Base-by-base conservation (phyloP, 1,140 invertebrate species). In the Aphaenogaster floridana region DNA sequence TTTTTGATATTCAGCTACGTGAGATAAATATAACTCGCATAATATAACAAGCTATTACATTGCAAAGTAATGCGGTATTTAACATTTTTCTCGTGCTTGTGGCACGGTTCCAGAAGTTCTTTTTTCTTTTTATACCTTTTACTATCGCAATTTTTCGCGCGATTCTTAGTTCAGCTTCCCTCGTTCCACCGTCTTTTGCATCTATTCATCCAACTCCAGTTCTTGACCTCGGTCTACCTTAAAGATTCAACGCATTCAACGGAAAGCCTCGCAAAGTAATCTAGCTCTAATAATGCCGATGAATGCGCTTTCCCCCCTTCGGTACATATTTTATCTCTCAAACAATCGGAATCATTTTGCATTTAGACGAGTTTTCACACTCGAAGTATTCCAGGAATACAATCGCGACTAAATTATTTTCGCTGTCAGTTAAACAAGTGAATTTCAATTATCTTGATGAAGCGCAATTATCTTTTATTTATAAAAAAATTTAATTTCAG, bases 151-250 rank as follows among this genome's bases (percentile, higher is more conserved):
- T 52, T 80, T 61, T 79, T 39, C 11, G 11, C 28, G n/a, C 54
- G 15, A 77, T 61, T 77, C 54, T 42, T 36, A 13, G 1, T 63
- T 64, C 28, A 42, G 45, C 15, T 59, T 63, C 39, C 21, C 57
- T 61, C 13, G 5, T 39, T 15, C 45, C 17, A 34, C 1, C 69
- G 36, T 15, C 9, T 36, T 42, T 39, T 3, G 39, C 15, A 17
- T 76, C 36, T 80, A 80, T 80, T 68, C 48, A 66, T 66, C 61
- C 45, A 50, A 2, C 28, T 39, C 5, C 3, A 81, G 2, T 54
- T 69, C 13, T 68, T 80, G 48, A 80, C 48, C 63, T 79, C 45
- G 42, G 28, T 39, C 63, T 69, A 81, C 0, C 34, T 81, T 13
- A 45, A 68, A 69, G 8, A 54, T 42, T 57, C 50, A 54, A 36